phyloP scores from a whole-genome alignment of 2,888 invertebrate genomes.

The Ormyrus labotus region DNA sequence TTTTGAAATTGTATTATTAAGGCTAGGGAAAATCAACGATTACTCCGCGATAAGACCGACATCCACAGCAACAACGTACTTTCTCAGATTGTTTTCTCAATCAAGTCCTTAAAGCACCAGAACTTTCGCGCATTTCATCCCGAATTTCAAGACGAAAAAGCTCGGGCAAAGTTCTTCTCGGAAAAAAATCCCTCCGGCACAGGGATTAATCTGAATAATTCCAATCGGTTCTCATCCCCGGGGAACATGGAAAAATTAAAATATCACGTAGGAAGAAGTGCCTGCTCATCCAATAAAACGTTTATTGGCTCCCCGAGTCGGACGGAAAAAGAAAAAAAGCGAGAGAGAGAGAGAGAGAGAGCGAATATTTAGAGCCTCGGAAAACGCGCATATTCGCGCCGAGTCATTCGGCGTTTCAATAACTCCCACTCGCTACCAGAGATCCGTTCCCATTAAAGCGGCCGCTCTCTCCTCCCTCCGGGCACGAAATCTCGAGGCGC shows the following conservation, averaged over 20 bases:
- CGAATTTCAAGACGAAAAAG: too few species aligned
- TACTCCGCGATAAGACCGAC: background rate
- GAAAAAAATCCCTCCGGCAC: too few species aligned
- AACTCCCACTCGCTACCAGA: background rate
- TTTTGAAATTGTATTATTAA: background rate
- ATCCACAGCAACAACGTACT: too few species aligned
- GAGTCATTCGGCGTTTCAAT: slow-evolving; percentile 33
- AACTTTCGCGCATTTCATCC: too few species aligned
- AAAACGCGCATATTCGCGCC: slow-evolving; percentile 28
- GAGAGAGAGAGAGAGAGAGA: background rate
- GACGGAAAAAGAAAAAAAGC: background rate
- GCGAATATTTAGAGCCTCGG: background rate
- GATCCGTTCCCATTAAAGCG: slow-evolving; percentile 20
- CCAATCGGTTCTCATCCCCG: too few species aligned
- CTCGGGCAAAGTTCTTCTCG: too few species aligned
- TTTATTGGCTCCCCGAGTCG: too few species aligned
- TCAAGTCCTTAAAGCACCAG: too few species aligned
- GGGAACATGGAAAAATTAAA: background rate
- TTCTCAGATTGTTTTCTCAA: too few species aligned
- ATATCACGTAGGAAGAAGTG: background rate
- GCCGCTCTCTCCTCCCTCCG: slow-evolving; percentile 8
- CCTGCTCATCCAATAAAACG: slow-evolving; percentile 29
- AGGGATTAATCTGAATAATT: too few species aligned
- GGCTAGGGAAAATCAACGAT: background rate
- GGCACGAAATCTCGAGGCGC: slow-evolving; percentile 29